phyloP scores from a whole-genome alignment of 2,113 vertebrate species.

The Azemiops feae region DNA sequence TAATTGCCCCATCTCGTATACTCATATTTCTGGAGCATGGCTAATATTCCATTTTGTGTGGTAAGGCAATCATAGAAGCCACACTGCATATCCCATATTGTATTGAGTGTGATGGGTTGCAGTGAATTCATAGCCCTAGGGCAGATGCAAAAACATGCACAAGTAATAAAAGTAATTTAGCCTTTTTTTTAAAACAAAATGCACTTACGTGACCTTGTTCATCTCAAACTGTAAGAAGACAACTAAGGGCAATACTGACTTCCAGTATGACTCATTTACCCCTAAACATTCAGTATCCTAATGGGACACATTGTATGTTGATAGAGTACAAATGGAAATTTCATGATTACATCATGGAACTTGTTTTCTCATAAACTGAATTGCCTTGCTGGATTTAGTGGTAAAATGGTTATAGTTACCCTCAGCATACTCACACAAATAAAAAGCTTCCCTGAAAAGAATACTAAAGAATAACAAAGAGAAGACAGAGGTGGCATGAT shows the following conservation, averaged over 20 bases:
- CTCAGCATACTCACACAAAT: background rate
- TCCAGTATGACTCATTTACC: background rate
- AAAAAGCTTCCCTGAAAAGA: background rate
- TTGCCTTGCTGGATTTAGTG: background rate
- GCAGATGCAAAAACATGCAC: background rate
- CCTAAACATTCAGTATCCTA: background rate
- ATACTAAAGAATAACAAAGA: background rate
- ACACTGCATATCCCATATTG: conserved; percentile 31
- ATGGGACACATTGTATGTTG: background rate
- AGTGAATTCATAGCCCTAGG: background rate
- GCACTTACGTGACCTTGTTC: fast-evolving
- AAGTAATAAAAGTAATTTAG: background rate
- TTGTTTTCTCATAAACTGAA: background rate
- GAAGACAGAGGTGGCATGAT: background rate
- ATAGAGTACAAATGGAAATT: background rate
- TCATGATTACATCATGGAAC: background rate
- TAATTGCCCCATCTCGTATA: background rate
- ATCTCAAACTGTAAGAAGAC: fast-evolving
- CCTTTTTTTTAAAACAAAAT: background rate
- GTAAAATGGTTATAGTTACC: background rate
- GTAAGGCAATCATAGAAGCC: background rate
- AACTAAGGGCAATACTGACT: background rate
- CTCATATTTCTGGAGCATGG: background rate
- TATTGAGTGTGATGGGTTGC: conserved; percentile 28
- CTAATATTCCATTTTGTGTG: background rate